A percentile compares a stretch with the other conserved stretches of the same genome.
These are phyloP conservation scores for Hyperoodon ampullatus DNA, from an alignment of 2,113 vertebrate genomes.

Conservation along the genomic window DNA sequence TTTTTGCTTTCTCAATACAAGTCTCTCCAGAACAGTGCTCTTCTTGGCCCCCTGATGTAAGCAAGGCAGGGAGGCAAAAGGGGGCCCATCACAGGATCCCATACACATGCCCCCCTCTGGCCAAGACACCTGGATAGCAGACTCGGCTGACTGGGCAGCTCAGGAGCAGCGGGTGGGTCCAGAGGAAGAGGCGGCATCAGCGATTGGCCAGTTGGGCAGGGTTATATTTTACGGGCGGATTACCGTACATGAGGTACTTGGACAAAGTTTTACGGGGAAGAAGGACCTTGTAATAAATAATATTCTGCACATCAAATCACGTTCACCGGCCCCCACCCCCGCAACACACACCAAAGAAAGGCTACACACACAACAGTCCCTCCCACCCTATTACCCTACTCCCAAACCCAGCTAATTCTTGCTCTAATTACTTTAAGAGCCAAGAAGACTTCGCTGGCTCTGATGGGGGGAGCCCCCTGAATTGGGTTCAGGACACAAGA, in stretches of 20 bases:
- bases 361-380: conserved; percentile 81
- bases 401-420: conserved; percentile 71
- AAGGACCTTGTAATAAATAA: conserved; percentile 86
- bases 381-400: conserved; percentile 65
- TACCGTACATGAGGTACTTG: conserved; percentile 84
- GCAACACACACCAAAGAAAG: conserved; percentile 81
- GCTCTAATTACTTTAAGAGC: conserved; percentile 55
- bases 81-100: conserved; percentile 80
- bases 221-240: conserved; percentile 84
- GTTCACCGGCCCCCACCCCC: conserved; percentile 83
- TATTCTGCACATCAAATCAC: conserved; percentile 85
- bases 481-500: conserved; percentile 48
- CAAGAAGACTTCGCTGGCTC: conserved; percentile 77
- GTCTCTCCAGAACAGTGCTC: conserved; percentile 81
- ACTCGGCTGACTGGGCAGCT: conserved; percentile 83
- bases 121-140: conserved; percentile 82
- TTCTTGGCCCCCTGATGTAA: conserved; percentile 80
- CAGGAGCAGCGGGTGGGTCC: conserved; percentile 83
- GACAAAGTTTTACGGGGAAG: conserved; percentile 85
- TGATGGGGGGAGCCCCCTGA: conserved; percentile 58
- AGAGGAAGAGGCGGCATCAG: conserved; percentile 83
- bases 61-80: conserved; percentile 80
- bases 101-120: conserved; percentile 81
- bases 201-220: conserved; percentile 84
- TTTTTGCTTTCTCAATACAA: conserved; percentile 77